phyloP scores from a whole-genome alignment of 2,797 vertebrate genomes.

The Anguilla anguilla region DNA sequence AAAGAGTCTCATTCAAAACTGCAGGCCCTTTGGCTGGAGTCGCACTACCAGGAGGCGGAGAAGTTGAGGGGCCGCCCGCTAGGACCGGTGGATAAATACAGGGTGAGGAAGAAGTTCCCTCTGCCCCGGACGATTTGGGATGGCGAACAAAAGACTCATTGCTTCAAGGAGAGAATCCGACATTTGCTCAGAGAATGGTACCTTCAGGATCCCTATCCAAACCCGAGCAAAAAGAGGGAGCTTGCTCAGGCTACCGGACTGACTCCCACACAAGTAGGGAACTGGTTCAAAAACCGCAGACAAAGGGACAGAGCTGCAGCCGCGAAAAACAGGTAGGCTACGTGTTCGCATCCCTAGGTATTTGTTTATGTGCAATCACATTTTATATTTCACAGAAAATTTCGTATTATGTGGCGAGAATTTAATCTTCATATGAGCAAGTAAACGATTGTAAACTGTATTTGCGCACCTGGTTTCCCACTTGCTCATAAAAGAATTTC shows the following conservation, averaged over 20 bases:
- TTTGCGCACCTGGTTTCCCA: not conserved
- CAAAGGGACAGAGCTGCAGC: slow-evolving; percentile 95
- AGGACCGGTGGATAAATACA: slow-evolving; percentile 96
- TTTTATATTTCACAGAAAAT: not conserved
- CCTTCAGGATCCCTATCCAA: slow-evolving; percentile 97
- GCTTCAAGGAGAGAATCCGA: slow-evolving; percentile 97
- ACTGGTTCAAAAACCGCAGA: slow-evolving; percentile 98
- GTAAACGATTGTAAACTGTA: not conserved
- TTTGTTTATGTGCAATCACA: not conserved
- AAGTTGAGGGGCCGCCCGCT: slow-evolving; percentile 91
- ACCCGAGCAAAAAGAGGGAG: slow-evolving; percentile 96
- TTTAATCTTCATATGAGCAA: not conserved
- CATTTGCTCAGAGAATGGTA: slow-evolving; percentile 97
- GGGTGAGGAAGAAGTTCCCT: slow-evolving; percentile 98
- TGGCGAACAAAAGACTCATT: slow-evolving; percentile 98
- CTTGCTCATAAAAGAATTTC: not conserved
- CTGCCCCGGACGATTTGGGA: slow-evolving; percentile 98
- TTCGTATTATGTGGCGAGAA: not conserved
- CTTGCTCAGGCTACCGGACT: slow-evolving; percentile 96
- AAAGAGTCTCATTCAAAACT: slow-evolving; percentile 94
- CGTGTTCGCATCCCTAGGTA: not conserved
- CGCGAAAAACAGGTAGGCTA: slow-evolving; percentile 92
- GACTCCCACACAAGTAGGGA: slow-evolving; percentile 95
- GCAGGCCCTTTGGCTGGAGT: slow-evolving; percentile 98
- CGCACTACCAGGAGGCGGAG: slow-evolving; percentile 97